Conservation (phyloP, 2,113 vertebrate genomes). For the Crotophaga sulcirostris region DNA sequence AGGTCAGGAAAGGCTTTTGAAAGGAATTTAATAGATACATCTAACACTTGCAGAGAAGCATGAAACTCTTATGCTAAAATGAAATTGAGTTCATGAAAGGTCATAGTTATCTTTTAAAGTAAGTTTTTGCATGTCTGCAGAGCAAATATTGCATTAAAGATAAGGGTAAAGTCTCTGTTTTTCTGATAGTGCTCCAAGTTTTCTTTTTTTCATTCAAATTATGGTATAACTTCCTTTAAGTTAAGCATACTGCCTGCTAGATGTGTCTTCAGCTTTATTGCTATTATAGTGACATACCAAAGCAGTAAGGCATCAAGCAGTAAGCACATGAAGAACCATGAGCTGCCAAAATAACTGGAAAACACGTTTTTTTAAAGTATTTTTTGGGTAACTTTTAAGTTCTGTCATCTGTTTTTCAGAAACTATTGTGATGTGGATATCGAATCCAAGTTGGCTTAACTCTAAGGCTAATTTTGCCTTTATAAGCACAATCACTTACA, state of each 20-base stretch:
- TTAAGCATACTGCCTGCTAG: neutral
- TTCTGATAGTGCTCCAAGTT: neutral
- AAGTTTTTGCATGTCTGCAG: slow-evolving; percentile 16
- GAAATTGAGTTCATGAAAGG: neutral
- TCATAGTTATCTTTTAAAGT: neutral
- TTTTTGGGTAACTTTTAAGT: neutral
- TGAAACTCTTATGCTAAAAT: neutral
- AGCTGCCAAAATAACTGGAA: neutral
- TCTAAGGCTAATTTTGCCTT: neutral
- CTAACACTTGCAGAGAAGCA: neutral
- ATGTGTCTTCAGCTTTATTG: neutral
- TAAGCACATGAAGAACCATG: neutral
- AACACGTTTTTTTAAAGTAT: neutral
- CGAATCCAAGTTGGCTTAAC: neutral
- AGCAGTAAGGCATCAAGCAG: neutral
- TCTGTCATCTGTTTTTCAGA: neutral
- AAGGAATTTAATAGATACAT: neutral
- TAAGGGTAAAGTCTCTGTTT: neutral
- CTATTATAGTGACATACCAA: neutral
- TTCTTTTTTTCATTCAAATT: neutral
- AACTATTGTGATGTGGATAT: neutral
- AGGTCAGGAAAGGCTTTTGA: neutral
- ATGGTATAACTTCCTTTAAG: neutral
- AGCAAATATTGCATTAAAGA: neutral
- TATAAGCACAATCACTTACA: neutral